These are phyloP conservation scores for Coptodon rendalli DNA, from an alignment of 2,113 vertebrate genomes.

Conservation along the genomic window DNA sequence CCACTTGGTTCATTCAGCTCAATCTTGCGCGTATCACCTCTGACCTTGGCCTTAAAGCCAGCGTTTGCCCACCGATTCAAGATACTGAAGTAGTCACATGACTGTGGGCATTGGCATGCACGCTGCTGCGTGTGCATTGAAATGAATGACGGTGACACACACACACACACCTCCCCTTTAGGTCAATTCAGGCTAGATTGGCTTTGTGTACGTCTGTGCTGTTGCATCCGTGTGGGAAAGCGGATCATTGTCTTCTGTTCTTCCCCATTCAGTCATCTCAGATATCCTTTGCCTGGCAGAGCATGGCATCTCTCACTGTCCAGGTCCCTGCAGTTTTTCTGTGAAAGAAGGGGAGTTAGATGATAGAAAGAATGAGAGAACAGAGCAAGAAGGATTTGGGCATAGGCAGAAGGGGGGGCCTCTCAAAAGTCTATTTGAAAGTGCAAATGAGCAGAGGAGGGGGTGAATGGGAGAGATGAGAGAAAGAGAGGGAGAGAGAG, in stretches of 20 bases:
- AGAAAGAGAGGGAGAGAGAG: not conserved
- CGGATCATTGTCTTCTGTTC: constrained; percentile 35
- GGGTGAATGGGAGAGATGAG: not conserved
- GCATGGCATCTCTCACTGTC: constrained; percentile 43
- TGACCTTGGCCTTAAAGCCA: constrained; percentile 44
- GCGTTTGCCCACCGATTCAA: constrained; percentile 14
- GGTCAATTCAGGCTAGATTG: constrained; percentile 35
- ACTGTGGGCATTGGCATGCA: not conserved
- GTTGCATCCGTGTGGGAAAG: constrained; percentile 20
- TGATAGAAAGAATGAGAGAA: constrained; percentile 23
- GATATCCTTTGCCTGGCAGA: constrained; percentile 37
- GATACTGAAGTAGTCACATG: constrained; percentile 20
- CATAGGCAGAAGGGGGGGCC: not conserved
- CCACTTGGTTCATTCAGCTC: not conserved
- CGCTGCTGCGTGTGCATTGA: not conserved
- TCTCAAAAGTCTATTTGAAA: constrained; percentile 32
- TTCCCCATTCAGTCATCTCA: constrained; percentile 45
- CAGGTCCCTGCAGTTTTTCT: constrained; percentile 33
- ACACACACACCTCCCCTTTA: not conserved
- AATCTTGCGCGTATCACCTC: constrained; percentile 15
- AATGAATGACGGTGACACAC: not conserved
- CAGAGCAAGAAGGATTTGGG: not conserved
- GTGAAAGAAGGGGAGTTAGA: constrained; percentile 21
- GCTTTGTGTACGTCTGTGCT: not conserved
- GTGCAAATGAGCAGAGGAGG: constrained; percentile 23